phyloP scores from a whole-genome alignment of 2,113 vertebrate species.

The Amphilophus citrinellus region DNA sequence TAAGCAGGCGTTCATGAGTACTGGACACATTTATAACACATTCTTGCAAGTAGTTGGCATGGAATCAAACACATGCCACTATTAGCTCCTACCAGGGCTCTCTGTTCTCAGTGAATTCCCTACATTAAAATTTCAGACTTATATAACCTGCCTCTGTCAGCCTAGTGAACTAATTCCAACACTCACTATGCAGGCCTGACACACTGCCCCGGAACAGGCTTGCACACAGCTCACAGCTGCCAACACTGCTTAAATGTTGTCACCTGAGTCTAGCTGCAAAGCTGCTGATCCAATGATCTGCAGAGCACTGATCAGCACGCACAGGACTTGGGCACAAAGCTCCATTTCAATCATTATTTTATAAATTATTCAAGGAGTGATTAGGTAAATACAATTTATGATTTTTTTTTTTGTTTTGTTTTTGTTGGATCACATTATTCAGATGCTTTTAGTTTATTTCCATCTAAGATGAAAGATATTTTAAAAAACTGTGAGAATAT shows the following conservation, averaged over 20 bases:
- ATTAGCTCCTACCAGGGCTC: background rate
- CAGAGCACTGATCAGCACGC: slow-evolving; percentile 14
- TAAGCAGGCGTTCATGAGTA: background rate
- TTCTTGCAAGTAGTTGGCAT: background rate
- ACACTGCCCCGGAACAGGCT: slow-evolving; percentile 55
- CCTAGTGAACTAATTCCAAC: slow-evolving; percentile 49
- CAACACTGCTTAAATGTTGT: slow-evolving; percentile 52
- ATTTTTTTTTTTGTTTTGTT: too few relatives aligned
- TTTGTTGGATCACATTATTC: background rate
- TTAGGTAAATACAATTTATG: background rate
- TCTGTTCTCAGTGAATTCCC: slow-evolving; percentile 1
- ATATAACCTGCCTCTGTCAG: slow-evolving; percentile 29
- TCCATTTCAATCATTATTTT: background rate
- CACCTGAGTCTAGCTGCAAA: slow-evolving; percentile 48
- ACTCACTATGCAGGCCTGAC: slow-evolving; percentile 41
- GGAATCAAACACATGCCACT: background rate
- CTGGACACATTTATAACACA: slow-evolving; percentile 6
- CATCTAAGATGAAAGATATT: background rate
- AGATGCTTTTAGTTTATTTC: background rate
- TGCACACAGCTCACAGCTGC: slow-evolving; percentile 46
- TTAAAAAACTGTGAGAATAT: background rate
- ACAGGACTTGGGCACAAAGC: background rate
- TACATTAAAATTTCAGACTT: slow-evolving; percentile 16
- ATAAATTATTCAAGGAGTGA: background rate
- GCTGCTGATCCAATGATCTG: slow-evolving; percentile 58